Base-by-base conservation (phyloP, 1,140 invertebrate genomes). In the Drosophila azteca region DNA sequence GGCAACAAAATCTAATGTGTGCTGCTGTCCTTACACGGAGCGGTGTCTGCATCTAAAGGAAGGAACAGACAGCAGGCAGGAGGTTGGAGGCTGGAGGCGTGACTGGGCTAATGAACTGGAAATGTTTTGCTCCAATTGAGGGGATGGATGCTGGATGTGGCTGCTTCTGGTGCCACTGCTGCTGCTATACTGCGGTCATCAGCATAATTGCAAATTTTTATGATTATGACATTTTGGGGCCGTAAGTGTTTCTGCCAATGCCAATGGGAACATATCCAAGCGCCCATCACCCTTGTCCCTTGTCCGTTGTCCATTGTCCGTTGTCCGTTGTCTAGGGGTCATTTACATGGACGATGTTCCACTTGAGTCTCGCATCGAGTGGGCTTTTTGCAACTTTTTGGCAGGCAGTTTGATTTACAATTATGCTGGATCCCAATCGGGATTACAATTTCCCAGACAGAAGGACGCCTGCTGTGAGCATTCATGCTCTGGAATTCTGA, bases 201-300 rank as follows among this genome's bases (percentile, higher is more conserved):
- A 77, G 67, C 72, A 80, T 77, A 81, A 80, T 81, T 81, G 53
- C 52, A 55, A 43, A 77, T 81, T 81, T 77, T 81, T 77, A 62
- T 66, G 66, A 81, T 81, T 80, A 80, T 80, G 73, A 73, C 78
- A 79, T 59, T 79, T 79, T 62, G 61, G 52, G 76, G 58, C 54
- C 59, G 51, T 35, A 68, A 79, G 60, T 80, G 58, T 48, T 54
- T 55, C 51, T 49, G 53, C 65, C 71, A 80, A 80, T 76, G 31
- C 31, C 31, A 35, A 35, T 11, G 59, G 66, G 60, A 48, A 76
- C 55, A 63, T 70, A 61, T 76, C 65, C 58, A 35, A 51, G 31
- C 22, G 39, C 1, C 44, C 43, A 68, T 48, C 44, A 20, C 17
- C 17, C 17, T 20, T 20, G 0, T 55, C 17, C 24, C 4, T 26